Evolutionary conservation across 2,113 vertebrate genomes (phyloP).

Genomic region (Falcunculus frontatus): DNA sequence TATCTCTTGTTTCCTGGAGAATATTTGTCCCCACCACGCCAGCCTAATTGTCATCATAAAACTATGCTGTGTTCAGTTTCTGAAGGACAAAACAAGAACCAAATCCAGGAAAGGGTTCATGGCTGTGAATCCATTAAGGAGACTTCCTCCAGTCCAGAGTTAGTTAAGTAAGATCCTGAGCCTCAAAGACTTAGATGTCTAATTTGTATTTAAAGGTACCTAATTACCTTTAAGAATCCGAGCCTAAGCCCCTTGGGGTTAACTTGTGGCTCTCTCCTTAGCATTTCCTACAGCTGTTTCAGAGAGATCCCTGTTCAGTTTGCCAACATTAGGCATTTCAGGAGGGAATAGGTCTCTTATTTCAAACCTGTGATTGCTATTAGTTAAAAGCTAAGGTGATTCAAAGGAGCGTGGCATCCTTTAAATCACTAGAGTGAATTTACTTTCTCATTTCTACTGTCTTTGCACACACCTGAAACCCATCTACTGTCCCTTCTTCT

Average conservation of each 20-base stretch:
- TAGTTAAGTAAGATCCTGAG: slow-evolving; percentile 33
- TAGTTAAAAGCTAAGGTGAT: neutral
- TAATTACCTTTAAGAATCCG: slow-evolving; percentile 53
- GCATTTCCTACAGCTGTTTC: neutral
- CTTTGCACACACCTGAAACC: neutral
- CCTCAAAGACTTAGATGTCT: slow-evolving; percentile 48
- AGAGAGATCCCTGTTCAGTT: neutral
- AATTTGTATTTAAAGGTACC: slow-evolving; percentile 58
- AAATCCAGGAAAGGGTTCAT: neutral
- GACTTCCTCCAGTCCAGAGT: slow-evolving; percentile 11
- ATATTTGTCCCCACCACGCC: neutral
- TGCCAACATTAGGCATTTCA: neutral
- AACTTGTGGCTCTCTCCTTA: neutral
- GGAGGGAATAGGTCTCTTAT: neutral
- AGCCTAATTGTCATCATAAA: neutral
- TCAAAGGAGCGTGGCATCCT: neutral
- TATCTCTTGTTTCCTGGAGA: neutral
- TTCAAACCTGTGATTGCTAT: neutral
- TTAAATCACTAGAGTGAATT: neutral
- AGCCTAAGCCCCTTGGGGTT: slow-evolving; percentile 26
- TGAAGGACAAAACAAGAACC: neutral
- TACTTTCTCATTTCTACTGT: neutral
- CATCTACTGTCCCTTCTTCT: neutral
- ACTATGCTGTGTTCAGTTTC: neutral
- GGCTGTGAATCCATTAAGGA: slow-evolving; percentile 4